Conservation (phyloP, 2,113 vertebrate genomes). For the Neogobius melanostomus region DNA sequence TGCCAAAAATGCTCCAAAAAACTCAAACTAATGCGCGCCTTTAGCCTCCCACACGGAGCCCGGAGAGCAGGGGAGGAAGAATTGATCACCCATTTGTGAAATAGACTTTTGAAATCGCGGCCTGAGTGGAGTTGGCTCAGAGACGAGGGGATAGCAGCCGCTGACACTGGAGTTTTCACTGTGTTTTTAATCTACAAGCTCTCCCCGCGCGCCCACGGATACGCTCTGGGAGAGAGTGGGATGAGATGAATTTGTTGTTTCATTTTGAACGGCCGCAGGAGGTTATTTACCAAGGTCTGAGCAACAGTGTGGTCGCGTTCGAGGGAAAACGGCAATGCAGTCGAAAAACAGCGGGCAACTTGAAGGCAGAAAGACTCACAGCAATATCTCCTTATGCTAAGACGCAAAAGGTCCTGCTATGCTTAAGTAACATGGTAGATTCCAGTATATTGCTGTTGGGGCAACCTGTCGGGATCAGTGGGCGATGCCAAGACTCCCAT, state of each 20-base stretch:
- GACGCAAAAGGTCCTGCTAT: too few species aligned
- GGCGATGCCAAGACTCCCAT: too few species aligned
- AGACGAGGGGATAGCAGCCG: conserved; percentile 3
- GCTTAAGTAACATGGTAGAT: too few species aligned
- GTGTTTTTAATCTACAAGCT: conserved; percentile 45
- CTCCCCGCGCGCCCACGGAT: conserved; percentile 30
- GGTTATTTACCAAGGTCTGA: conserved; percentile 39
- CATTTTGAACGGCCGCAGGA: conserved; percentile 36
- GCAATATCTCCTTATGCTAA: too few species aligned
- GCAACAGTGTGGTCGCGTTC: conserved; percentile 25
- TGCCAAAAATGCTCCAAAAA: conserved; percentile 33
- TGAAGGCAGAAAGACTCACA: too few species aligned
- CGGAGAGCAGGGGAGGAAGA: conserved; percentile 15
- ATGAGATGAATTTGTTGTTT: conserved; percentile 61
- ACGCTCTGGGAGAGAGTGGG: conserved; percentile 33
- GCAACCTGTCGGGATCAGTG: too few species aligned
- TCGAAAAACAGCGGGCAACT: conserved; percentile 4
- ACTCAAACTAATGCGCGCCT: background rate
- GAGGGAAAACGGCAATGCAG: conserved; percentile 16
- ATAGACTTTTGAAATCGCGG: conserved; percentile 55
- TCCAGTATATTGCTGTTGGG: too few species aligned
- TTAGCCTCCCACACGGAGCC: conserved; percentile 2
- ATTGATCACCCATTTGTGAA: conserved; percentile 63
- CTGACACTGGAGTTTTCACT: conserved; percentile 44
- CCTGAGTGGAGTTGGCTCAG: conserved; percentile 32